Evolutionary conservation across 2,797 vertebrate species (phyloP).

Genomic region (Coccyzus lansbergi): DNA sequence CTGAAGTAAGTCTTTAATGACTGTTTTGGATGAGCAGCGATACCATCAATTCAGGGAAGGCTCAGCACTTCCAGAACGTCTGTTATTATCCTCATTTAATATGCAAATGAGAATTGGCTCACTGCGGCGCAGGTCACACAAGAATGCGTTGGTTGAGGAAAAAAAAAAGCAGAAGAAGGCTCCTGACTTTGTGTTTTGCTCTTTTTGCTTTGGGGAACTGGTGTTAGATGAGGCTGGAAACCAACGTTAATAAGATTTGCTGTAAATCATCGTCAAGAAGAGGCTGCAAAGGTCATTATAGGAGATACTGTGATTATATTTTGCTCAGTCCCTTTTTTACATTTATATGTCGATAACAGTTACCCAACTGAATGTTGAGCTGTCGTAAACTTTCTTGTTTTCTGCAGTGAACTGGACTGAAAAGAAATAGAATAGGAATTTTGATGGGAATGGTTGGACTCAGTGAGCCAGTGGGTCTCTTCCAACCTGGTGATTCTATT

Average conservation of each 20-base stretch:
- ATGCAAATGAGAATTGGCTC: conserved; percentile 38
- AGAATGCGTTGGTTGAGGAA: neutral
- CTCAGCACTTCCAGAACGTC: conserved; percentile 2
- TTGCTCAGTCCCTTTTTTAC: neutral
- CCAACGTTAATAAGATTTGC: neutral
- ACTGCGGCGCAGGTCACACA: neutral
- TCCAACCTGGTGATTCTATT: too few relatives aligned
- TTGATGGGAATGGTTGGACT: too few relatives aligned
- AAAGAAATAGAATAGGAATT: too few relatives aligned
- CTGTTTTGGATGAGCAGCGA: conserved; percentile 21
- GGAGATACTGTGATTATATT: neutral
- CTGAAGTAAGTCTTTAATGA: neutral
- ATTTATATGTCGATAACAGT: neutral
- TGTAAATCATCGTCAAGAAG: too few relatives aligned
- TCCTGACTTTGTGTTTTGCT: neutral
- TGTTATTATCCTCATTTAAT: conserved; percentile 65
- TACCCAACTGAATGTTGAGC: neutral
- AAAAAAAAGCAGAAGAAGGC: rapidly evolving
- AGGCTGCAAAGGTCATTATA: too few relatives aligned
- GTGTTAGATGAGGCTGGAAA: neutral
- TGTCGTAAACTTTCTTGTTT: neutral
- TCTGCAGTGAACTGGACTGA: neutral
- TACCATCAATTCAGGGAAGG: conserved; percentile 16
- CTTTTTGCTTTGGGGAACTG: neutral
- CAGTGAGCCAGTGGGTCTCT: too few relatives aligned